Conservation (phyloP, 64 coral and sea anemone genomes). For the Hydrozoanthus tunicans region DNA sequence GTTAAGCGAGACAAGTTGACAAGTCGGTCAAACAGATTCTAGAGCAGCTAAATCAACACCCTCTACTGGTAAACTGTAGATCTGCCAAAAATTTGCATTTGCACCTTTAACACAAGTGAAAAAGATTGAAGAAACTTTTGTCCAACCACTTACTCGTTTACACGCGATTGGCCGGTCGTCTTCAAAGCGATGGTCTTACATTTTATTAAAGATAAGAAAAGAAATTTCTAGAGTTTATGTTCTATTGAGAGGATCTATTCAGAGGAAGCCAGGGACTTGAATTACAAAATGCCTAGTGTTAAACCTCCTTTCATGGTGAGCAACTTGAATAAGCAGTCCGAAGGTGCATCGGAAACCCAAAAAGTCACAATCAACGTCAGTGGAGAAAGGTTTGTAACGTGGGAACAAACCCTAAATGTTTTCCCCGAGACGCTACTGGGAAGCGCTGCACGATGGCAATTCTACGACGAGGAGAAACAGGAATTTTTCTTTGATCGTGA, state of each 20-base stretch:
- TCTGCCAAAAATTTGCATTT: not conserved
- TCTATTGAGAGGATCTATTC: not conserved
- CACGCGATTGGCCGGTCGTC: not conserved
- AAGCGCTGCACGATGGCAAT: not conserved
- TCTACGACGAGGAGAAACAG: conserved; percentile 15
- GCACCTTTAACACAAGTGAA: not conserved
- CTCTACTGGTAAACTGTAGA: not conserved
- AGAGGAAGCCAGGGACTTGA: not conserved
- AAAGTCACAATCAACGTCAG: conserved; percentile 39
- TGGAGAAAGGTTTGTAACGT: conserved; percentile 21
- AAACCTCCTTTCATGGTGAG: not conserved
- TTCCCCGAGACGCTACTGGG: conserved; percentile 28
- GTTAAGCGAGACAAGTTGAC: too few species aligned
- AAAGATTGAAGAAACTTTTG: not conserved
- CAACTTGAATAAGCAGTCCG: not conserved
- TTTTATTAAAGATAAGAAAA: not conserved
- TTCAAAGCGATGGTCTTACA: not conserved
- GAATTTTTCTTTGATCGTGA: conserved; percentile 54
- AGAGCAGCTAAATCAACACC: not conserved
- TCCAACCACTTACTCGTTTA: not conserved
- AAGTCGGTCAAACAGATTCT: not conserved
- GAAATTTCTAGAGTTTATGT: not conserved
- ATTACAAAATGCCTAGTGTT: not conserved
- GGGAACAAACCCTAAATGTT: not conserved
- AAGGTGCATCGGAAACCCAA: not conserved